These are phyloP conservation scores for Ophraella communa DNA, from an alignment of 2,888 invertebrate species.

Conservation along the genomic window DNA sequence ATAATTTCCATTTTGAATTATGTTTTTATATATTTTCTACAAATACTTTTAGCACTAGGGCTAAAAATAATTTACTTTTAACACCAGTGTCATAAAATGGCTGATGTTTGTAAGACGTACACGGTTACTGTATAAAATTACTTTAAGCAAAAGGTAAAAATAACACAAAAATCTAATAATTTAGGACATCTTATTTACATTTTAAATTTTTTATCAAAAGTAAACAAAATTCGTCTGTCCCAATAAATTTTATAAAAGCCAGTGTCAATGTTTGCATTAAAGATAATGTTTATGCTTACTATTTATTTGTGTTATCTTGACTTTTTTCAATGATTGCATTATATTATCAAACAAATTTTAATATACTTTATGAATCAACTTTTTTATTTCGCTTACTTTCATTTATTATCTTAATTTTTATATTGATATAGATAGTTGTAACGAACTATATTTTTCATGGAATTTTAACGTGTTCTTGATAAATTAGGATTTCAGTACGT, in stretches of 20 bases:
- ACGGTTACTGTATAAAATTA: too few species aligned
- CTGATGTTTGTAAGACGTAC: too few species aligned
- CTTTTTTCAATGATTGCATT: slow-evolving; percentile 1
- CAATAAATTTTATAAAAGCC: neutral
- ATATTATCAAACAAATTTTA: neutral
- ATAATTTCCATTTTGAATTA: too few species aligned
- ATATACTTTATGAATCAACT: neutral
- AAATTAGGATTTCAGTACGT: too few species aligned
- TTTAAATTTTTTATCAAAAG: neutral
- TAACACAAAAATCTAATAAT: neutral
- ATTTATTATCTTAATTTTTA: neutral
- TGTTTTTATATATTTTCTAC: too few species aligned
- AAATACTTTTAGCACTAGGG: too few species aligned
- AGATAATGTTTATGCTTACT: neutral
- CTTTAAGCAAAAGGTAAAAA: neutral
- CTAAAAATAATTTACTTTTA: too few species aligned
- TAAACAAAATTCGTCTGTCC: neutral
- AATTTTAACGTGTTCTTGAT: too few species aligned
- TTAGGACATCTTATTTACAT: neutral
- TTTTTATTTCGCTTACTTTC: neutral
- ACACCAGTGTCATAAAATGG: too few species aligned
- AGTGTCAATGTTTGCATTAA: slow-evolving; percentile 1
- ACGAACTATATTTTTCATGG: too few species aligned
- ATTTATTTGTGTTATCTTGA: neutral
- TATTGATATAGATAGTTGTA: neutral